Evolutionary conservation across 2,888 invertebrate species (phyloP), one percentile per base, ranked within the genome.

Genomic region (Neria commutata): DNA sequence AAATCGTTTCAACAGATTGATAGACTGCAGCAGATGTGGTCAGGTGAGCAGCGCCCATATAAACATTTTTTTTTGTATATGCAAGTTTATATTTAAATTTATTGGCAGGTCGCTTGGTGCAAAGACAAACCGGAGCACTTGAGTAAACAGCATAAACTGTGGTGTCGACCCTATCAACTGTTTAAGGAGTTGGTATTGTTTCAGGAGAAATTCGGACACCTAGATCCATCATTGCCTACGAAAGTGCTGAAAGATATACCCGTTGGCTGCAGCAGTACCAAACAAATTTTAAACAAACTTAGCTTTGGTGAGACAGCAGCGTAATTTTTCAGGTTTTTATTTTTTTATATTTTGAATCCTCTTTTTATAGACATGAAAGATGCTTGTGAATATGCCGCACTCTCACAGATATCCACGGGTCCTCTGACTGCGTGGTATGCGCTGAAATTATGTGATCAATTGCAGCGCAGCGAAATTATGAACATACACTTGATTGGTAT

Each of bases 321-420:
- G 14, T 3, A 14, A 24, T 25, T 24, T 46, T 46, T 19, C 23
- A n/a, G n/a, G n/a, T n/a, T n/a, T n/a, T 33, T 21, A 19, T 51
- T 23, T 37, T 52, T 24, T 16, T 47, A 29, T 10, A 23, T n/a
- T 24, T 1, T 34, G 25, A 26, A 8, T 4, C 10, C 23, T 51
- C 24, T 5, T 37, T 51, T 23, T 42, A 1, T n/a, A 77, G 77
- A 67, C 58, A 74, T 78, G 10, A 74, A 78, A 78, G 86, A 85
- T 52, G 85, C 85, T 60, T 85, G 86, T 26, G 86, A 87, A 45
- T 88, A 87, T 68, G 87, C 88, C 0, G 84, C 85, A 1, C 71
- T 89, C 46, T 89, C 88, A 0, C 88, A 89, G 70, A 77, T 88
- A 1, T 86, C 88, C 0, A 88, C 88, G 0, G 86, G 87, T 0